Percentiles rank a stretch among this genome's conserved stretches.
phyloP scores from a whole-genome alignment of 1,140 invertebrate species.

The Drosophila simulans region DNA sequence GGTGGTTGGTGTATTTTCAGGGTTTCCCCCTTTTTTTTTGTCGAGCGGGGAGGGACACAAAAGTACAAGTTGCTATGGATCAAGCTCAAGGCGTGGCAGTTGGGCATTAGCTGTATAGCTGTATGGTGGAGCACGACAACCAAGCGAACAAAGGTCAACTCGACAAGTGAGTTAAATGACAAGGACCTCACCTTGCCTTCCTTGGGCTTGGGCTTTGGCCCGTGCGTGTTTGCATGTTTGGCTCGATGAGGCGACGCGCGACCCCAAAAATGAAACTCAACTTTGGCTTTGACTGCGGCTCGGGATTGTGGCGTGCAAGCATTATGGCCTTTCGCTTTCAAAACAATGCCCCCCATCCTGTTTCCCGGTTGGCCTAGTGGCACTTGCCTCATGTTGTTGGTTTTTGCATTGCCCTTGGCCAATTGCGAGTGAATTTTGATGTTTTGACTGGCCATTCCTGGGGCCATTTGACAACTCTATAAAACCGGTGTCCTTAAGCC shows the following conservation, averaged over 20 bases:
- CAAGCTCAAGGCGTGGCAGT: conserved; percentile 75
- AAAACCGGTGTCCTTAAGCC: conserved; percentile 64
- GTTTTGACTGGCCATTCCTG: conserved; percentile 66
- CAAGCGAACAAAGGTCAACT: conserved; percentile 68
- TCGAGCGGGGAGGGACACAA: not conserved
- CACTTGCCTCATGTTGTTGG: not conserved
- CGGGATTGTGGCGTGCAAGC: conserved; percentile 63
- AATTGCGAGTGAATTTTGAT: conserved; percentile 59
- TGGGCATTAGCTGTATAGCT: conserved; percentile 65
- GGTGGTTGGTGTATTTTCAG: not conserved
- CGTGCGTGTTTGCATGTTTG: conserved; percentile 78
- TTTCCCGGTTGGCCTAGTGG: not conserved
- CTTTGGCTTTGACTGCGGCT: conserved; percentile 57
- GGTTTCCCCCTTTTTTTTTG: not conserved
- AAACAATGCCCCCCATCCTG: conserved; percentile 55
- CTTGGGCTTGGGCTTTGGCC: conserved; percentile 19
- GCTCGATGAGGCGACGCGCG: conserved; percentile 53
- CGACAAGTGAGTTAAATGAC: conserved; percentile 77
- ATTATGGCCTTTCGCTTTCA: conserved; percentile 81
- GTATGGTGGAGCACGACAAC: conserved; percentile 51
- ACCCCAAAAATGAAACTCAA: conserved; percentile 68
- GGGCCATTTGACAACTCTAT: conserved; percentile 72
- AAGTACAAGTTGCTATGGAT: conserved; percentile 50
- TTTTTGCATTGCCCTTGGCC: conserved; percentile 66
- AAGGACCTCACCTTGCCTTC: conserved; percentile 72